Evolutionary conservation across 2,797 vertebrate genomes (phyloP).

Genomic region (Allobates femoralis): DNA sequence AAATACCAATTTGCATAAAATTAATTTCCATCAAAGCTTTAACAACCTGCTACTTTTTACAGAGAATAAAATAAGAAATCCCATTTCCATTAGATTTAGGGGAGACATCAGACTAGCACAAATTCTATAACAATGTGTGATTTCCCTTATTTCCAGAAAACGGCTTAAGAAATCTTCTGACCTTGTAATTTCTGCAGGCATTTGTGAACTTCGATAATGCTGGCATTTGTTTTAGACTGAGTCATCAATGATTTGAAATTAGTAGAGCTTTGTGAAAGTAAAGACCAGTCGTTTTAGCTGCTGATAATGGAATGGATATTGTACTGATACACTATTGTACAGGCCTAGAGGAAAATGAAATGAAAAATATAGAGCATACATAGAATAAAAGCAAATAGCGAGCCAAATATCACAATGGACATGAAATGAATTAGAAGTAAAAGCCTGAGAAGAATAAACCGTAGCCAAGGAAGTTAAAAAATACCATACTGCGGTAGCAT

Average conservation of each 20-base stretch:
- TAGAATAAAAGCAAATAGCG: slow-evolving; percentile 35
- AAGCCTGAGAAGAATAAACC: slow-evolving; percentile 23
- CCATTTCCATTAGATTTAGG: slow-evolving; percentile 35
- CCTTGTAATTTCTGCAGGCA: slow-evolving; percentile 53
- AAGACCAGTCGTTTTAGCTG: slow-evolving; percentile 54
- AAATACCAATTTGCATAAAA: slow-evolving; percentile 50
- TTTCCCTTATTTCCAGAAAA: slow-evolving; percentile 16
- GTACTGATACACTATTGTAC: slow-evolving; percentile 40
- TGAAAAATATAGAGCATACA: slow-evolving; percentile 37
- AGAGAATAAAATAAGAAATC: slow-evolving; percentile 35
- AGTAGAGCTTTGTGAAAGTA: slow-evolving; percentile 49
- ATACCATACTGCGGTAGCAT: background rate
- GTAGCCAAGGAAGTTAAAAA: slow-evolving; percentile 14
- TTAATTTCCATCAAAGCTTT: slow-evolving; percentile 47
- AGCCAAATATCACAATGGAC: slow-evolving; percentile 33
- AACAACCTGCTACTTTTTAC: slow-evolving; percentile 30
- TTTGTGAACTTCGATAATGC: slow-evolving; percentile 53
- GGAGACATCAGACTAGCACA: slow-evolving; percentile 22
- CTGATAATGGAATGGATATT: slow-evolving; percentile 56
- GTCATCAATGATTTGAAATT: slow-evolving; percentile 56
- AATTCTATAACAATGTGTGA: slow-evolving; percentile 31
- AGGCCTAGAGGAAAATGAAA: slow-evolving; percentile 46
- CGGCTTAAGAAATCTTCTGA: slow-evolving; percentile 28
- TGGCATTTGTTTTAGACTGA: slow-evolving; percentile 61
- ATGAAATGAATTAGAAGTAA: slow-evolving; percentile 43